phyloP scores from a whole-genome alignment of 2,113 vertebrate genomes.

The Lanius collurio region DNA sequence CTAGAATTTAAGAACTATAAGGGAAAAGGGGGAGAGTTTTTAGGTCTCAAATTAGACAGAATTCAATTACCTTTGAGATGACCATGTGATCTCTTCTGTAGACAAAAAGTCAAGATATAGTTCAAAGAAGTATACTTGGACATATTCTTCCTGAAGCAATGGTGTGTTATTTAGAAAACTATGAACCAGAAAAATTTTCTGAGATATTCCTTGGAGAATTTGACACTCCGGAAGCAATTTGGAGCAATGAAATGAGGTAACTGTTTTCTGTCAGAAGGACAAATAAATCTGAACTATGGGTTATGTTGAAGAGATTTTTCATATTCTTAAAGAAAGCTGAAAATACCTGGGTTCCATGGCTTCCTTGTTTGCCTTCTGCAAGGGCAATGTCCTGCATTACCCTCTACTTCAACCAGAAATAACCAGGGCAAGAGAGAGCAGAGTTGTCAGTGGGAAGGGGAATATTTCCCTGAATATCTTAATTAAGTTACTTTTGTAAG shows the following conservation, averaged over 20 bases:
- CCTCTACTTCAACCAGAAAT: not conserved
- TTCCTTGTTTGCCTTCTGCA: not conserved
- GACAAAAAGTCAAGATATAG: slow-evolving; percentile 93
- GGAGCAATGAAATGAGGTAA: slow-evolving; percentile 99
- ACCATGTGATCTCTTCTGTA: slow-evolving; percentile 55
- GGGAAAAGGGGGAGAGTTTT: not conserved
- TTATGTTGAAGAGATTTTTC: not conserved
- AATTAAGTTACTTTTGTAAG: not conserved
- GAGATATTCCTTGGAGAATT: slow-evolving; percentile 99
- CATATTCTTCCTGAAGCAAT: slow-evolving; percentile 96
- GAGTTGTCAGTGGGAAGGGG: not conserved
- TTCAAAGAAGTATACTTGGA: slow-evolving; percentile 95
- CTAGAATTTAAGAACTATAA: not conserved
- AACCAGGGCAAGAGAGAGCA: not conserved
- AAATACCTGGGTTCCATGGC: not conserved
- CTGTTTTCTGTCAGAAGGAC: not conserved
- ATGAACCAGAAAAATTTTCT: slow-evolving; percentile 95
- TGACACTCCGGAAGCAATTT: slow-evolving; percentile 98
- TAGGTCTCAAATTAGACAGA: not conserved
- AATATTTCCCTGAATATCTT: not conserved
- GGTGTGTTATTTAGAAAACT: slow-evolving; percentile 99
- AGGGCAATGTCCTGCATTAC: not conserved
- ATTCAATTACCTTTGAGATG: not conserved
- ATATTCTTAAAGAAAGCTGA: not conserved
- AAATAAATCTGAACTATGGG: not conserved